Conservation (phyloP, 2,797 vertebrate species). For the Silurus aristotelis region DNA sequence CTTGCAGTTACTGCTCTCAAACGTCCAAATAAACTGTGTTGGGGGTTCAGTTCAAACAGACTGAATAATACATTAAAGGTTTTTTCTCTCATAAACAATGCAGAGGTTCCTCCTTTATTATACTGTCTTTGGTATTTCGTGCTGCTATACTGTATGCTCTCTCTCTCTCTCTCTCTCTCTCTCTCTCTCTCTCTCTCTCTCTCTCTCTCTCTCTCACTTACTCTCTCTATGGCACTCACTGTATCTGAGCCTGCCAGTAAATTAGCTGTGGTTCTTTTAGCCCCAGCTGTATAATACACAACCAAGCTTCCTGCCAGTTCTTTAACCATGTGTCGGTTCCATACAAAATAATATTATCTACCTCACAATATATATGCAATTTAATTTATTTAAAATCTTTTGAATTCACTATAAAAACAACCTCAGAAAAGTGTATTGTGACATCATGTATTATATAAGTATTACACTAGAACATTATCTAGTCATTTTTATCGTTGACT, state of each 20-base stretch:
- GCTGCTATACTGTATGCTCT: neutral
- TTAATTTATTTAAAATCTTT: too few relatives aligned
- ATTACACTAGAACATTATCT: neutral
- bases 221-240: neutral
- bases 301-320: neutral
- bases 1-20: neutral
- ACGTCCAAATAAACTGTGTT: neutral
- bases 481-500: neutral
- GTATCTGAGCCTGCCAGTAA: slow-evolving; percentile 14
- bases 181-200: neutral
- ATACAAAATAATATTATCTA: too few relatives aligned
- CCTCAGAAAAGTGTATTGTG: neutral
- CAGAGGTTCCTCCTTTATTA: neutral
- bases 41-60: neutral
- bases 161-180: neutral
- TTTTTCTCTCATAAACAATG: neutral
- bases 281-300: slow-evolving; percentile 23
- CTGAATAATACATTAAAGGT: neutral
- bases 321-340: slow-evolving; percentile 3
- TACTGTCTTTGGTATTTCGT: neutral
- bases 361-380: too few relatives aligned
- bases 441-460: neutral
- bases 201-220: neutral
- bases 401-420: neutral
- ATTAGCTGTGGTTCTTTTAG: slow-evolving; percentile 9